phyloP scores from a whole-genome alignment of 2,888 invertebrate genomes.

The Andrena camellia region DNA sequence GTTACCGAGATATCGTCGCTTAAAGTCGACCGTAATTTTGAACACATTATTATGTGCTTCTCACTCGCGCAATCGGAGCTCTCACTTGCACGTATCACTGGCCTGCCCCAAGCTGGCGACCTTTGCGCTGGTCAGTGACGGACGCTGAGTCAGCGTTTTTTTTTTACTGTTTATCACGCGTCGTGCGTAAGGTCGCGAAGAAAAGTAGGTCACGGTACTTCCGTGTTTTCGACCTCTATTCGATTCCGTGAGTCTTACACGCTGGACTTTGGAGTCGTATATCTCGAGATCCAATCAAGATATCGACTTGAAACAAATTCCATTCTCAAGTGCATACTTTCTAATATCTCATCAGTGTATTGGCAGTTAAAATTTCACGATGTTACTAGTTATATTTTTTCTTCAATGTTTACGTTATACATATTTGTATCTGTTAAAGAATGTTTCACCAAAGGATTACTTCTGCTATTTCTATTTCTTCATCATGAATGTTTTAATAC shows the following conservation, averaged over 20 bases:
- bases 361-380: not conserved
- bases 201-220: not conserved
- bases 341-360: not conserved
- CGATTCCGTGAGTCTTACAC: not conserved
- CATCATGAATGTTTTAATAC: too few relatives aligned
- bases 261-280: not conserved
- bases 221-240: not conserved
- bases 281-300: slow-evolving; percentile 19
- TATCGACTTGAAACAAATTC: slow-evolving; percentile 14
- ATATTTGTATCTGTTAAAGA: not conserved
- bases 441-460: too few relatives aligned
- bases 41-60: not conserved
- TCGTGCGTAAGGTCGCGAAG: slow-evolving; percentile 5
- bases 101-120: not conserved
- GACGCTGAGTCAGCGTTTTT: not conserved
- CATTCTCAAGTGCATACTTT: not conserved
- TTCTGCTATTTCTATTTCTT: too few relatives aligned
- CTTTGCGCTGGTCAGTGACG: slow-evolving; percentile 14
- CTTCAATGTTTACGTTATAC: not conserved
- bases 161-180: slow-evolving; percentile 1
- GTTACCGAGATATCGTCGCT: slow-evolving; percentile 25
- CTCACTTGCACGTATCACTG: not conserved
- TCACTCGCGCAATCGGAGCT: not conserved
- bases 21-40: slow-evolving; percentile 1
- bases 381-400: not conserved